phyloP scores from a whole-genome alignment of 2,113 vertebrate species.

The Ovis aries region DNA sequence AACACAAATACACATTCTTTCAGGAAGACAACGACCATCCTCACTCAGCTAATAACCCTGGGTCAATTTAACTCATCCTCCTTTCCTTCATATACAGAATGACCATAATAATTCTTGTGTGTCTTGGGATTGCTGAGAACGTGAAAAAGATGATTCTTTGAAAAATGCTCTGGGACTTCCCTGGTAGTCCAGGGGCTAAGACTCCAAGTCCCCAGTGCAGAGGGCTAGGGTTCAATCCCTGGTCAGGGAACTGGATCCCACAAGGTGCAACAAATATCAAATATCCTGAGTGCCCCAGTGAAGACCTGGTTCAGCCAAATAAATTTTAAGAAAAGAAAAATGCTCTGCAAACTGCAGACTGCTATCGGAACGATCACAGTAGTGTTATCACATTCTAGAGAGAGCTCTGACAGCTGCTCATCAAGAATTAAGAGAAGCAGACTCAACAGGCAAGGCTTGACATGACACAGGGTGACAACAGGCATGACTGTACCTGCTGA shows the following conservation, averaged over 20 bases:
- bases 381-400: neutral
- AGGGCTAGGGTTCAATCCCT: neutral
- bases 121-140: neutral
- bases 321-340: neutral
- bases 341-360: neutral
- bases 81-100: neutral
- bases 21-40: neutral
- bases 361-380: neutral
- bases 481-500: neutral
- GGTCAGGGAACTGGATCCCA: neutral
- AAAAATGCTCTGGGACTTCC: neutral
- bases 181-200: neutral
- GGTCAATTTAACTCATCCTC: neutral
- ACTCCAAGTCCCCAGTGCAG: neutral
- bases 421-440: slow-evolving; percentile 4
- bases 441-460: neutral
- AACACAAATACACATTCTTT: neutral
- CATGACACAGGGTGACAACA: neutral
- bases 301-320: neutral
- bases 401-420: neutral
- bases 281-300: neutral
- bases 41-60: neutral
- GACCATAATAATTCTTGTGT: neutral
- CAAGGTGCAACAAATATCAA: neutral
- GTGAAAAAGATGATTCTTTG: neutral